Percentiles rank a stretch among this genome's conserved stretches.
phyloP scores from a whole-genome alignment of 2,888 invertebrate species.

The Lepidonotus clava region DNA sequence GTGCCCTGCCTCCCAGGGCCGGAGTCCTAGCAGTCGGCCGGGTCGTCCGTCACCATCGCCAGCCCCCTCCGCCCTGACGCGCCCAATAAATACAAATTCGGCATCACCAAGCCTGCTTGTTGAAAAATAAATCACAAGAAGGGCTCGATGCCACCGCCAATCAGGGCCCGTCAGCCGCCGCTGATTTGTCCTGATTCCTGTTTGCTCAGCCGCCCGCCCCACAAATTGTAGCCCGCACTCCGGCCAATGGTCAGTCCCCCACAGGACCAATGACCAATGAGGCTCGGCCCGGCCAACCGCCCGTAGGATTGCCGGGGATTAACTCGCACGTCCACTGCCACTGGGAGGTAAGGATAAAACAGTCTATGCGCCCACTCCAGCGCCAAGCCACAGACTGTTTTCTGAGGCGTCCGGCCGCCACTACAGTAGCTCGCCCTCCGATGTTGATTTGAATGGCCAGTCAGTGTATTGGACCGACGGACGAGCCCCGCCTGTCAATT shows the following conservation, averaged over 20 bases:
- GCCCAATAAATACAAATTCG: background rate
- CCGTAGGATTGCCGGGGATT: slow-evolving; percentile 7
- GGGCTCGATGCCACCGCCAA: background rate
- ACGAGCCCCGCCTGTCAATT: slow-evolving; percentile 17
- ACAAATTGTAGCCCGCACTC: background rate
- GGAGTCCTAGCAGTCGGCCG: too few relatives aligned
- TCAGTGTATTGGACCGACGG: background rate
- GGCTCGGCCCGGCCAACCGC: background rate
- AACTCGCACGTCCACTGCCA: background rate
- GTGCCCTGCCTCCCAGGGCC: too few relatives aligned
- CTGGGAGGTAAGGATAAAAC: background rate
- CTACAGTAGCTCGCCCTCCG: too few relatives aligned
- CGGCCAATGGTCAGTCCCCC: background rate
- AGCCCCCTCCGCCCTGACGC: background rate
- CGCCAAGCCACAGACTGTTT: background rate
- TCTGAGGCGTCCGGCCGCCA: too few relatives aligned
- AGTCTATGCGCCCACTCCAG: too few relatives aligned
- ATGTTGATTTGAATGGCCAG: slow-evolving; percentile 24
- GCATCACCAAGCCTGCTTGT: background rate
- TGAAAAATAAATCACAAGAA: slow-evolving; percentile 16
- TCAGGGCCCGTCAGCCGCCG: background rate
- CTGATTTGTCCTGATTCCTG: slow-evolving; percentile 8
- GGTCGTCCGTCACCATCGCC: background rate
- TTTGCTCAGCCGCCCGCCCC: slow-evolving; percentile 1
- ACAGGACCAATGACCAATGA: background rate